A percentile compares a stretch with the other conserved stretches of the same genome.
phyloP scores from a whole-genome alignment of 2,113 vertebrate genomes.

The Saccopteryx bilineata region DNA sequence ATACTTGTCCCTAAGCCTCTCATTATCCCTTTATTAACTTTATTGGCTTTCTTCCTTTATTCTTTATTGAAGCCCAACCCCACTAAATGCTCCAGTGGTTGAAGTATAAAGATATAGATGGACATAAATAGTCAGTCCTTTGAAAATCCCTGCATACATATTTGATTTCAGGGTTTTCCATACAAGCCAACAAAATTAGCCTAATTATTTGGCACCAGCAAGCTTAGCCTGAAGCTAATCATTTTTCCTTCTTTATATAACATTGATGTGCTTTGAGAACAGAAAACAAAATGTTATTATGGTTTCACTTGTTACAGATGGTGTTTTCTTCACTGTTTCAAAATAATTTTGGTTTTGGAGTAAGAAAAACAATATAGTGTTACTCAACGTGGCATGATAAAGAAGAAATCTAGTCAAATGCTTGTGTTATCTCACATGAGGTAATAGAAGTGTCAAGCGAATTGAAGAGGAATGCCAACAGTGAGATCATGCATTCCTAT shows the following conservation, averaged over 20 bases:
- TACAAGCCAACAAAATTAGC: constrained; percentile 67
- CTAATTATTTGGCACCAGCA: constrained; percentile 68
- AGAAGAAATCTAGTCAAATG: not conserved
- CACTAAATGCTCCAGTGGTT: not conserved
- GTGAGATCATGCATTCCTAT: not conserved
- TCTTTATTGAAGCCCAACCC: not conserved
- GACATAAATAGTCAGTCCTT: not conserved
- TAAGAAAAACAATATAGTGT: not conserved
- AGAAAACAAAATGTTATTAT: constrained; percentile 61
- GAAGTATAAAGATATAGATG: constrained; percentile 2
- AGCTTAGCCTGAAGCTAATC: constrained; percentile 63
- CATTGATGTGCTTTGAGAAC: constrained; percentile 63
- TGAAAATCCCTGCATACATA: constrained; percentile 53
- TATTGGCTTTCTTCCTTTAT: not conserved
- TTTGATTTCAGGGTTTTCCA: constrained; percentile 67
- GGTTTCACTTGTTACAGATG: constrained; percentile 73
- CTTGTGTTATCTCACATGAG: not conserved
- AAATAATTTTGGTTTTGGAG: constrained; percentile 69
- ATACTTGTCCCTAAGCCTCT: not conserved
- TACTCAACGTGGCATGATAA: not conserved
- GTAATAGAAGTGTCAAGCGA: not conserved
- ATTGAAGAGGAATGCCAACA: constrained; percentile 7
- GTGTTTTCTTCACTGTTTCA: constrained; percentile 73
- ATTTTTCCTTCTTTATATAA: constrained; percentile 61
- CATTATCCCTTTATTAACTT: not conserved